A percentile compares a stretch with the other conserved stretches of the same genome.
Conservation (phyloP, 2,113 vertebrate species). For the Mustela lutreola region DNA sequence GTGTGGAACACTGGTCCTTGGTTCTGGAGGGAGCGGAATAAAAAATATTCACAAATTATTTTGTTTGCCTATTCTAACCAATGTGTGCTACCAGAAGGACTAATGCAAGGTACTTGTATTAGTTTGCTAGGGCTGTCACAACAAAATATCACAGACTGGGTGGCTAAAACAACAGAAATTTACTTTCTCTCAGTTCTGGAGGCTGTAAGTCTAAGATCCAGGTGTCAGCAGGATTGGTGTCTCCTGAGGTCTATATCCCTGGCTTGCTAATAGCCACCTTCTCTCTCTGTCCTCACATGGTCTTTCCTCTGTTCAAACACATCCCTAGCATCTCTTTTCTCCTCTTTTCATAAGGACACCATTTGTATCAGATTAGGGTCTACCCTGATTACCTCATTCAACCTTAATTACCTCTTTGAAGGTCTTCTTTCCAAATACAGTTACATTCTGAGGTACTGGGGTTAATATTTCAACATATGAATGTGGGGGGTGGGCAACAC, state of each 20-base stretch:
- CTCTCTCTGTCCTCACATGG: neutral
- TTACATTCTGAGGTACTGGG: neutral
- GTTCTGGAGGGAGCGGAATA: neutral
- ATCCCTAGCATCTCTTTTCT: neutral
- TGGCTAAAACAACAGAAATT: neutral
- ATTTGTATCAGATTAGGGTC: neutral
- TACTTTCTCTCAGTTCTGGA: neutral
- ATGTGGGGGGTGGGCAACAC: neutral
- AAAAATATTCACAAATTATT: constrained; percentile 16
- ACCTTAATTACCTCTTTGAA: neutral
- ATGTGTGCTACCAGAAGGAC: neutral
- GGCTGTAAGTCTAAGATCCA: neutral
- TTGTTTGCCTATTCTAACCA: neutral
- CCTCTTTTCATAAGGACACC: neutral
- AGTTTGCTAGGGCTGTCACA: neutral
- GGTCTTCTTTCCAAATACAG: neutral
- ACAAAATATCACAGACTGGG: neutral
- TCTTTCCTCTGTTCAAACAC: neutral
- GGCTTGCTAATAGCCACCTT: neutral
- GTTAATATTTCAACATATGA: neutral
- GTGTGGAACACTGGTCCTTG: neutral
- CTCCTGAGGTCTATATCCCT: neutral
- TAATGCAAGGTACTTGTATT: neutral
- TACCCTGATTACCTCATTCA: neutral
- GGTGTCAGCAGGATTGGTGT: neutral